These are phyloP conservation scores for Vimba vimba DNA, from an alignment of 2,113 vertebrate species.

Conservation along the genomic window DNA sequence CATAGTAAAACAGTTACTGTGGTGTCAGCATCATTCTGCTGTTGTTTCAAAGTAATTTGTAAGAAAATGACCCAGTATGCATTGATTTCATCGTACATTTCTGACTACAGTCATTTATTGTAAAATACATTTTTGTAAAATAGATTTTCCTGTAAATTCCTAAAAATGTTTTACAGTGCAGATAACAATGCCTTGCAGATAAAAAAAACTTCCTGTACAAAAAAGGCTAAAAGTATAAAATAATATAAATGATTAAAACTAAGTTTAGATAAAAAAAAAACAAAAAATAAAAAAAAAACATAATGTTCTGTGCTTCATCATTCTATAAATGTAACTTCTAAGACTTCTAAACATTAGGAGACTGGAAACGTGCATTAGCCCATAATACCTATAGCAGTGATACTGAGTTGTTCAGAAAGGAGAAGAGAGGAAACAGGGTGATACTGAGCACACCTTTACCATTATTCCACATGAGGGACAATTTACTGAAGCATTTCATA, in stretches of 20 bases:
- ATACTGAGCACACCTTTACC: conserved; percentile 55
- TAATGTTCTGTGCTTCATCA: not conserved
- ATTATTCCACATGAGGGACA: conserved; percentile 65
- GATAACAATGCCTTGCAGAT: too few relatives aligned
- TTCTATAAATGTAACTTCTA: conserved; percentile 10
- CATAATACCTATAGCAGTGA: conserved; percentile 3
- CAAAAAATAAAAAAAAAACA: accelerated
- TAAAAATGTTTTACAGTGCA: too few relatives aligned
- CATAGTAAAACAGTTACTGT: too few relatives aligned
- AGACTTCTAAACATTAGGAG: not conserved
- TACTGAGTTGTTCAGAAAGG: conserved; percentile 15
- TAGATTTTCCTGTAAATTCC: too few relatives aligned
- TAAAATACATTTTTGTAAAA: too few relatives aligned
- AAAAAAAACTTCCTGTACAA: too few relatives aligned
- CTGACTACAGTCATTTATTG: too few relatives aligned
- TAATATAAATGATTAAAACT: not conserved
- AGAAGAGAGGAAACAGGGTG: conserved; percentile 33
- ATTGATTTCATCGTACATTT: too few relatives aligned
- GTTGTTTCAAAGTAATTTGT: too few relatives aligned
- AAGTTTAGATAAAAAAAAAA: too few relatives aligned
- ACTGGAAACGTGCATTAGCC: conserved; percentile 5
- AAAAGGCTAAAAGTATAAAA: not conserved
- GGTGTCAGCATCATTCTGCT: too few relatives aligned
- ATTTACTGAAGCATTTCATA: conserved; percentile 49
- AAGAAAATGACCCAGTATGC: too few relatives aligned